Percentiles rank a stretch among this genome's conserved stretches.
Conservation (phyloP, 2,888 invertebrate genomes). For the Cheilosia urbana region DNA sequence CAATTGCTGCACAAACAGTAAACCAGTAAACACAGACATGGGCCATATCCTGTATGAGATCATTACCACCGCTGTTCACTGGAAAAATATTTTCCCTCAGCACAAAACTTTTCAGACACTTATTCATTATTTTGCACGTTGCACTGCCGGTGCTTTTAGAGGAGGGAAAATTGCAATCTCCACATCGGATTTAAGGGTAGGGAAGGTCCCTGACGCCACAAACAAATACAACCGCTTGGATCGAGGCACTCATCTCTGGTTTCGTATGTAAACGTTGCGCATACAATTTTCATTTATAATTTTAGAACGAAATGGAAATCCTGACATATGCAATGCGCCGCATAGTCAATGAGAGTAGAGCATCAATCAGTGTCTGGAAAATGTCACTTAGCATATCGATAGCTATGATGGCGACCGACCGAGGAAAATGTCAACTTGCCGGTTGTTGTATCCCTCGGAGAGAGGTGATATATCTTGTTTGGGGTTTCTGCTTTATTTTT, state of each 20-base stretch:
- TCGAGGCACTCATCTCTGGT: conserved; percentile 6
- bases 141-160: background rate
- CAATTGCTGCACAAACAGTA: conserved; percentile 33
- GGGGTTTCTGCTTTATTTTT: background rate
- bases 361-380: conserved; percentile 65
- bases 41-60: background rate
- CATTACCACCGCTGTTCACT: background rate
- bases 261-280: conserved; percentile 18
- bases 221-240: background rate
- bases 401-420: conserved; percentile 20
- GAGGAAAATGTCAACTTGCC: conserved; percentile 38
- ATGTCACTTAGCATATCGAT: conserved; percentile 50
- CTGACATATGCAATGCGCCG: background rate
- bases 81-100: background rate
- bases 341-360: background rate
- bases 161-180: background rate
- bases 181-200: background rate
- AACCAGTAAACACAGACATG: background rate
- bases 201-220: conserved; percentile 9
- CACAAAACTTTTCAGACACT: conserved; percentile 39
- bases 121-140: conserved; percentile 34
- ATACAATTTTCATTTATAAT: conserved; percentile 37
- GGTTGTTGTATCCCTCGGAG: conserved; percentile 3
- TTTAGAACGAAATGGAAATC: conserved; percentile 3
- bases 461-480: conserved; percentile 28